These are phyloP conservation scores for Gambusia affinis DNA, from an alignment of 2,113 vertebrate species.

Conservation along the genomic window DNA sequence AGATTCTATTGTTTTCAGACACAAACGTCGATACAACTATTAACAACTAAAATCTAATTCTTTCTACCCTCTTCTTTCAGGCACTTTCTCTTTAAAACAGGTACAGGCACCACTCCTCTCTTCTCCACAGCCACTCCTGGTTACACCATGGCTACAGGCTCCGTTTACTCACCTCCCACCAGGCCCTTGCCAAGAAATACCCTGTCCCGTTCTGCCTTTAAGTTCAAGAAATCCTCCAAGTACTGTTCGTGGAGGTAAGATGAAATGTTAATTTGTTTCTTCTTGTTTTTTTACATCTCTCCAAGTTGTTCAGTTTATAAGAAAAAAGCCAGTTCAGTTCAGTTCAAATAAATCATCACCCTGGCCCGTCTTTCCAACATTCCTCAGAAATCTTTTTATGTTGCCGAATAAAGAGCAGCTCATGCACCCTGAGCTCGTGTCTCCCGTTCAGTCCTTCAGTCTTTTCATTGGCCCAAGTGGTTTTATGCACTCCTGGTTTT, in stretches of 20 bases:
- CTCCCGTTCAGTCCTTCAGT: too few species aligned
- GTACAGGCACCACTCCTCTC: conserved; percentile 97
- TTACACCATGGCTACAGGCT: conserved; percentile 99
- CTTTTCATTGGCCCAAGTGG: too few species aligned
- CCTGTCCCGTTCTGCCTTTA: conserved; percentile 97
- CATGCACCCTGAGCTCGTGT: too few species aligned
- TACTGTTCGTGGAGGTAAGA: conserved; percentile 95
- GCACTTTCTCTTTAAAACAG: conserved; percentile 99
- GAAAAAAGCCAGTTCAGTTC: too few species aligned
- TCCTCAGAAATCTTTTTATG: too few species aligned
- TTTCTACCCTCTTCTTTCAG: conserved; percentile 70
- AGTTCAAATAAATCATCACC: too few species aligned
- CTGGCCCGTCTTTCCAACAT: too few species aligned
- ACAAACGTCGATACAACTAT: background rate
- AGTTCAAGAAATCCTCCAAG: conserved; percentile 98
- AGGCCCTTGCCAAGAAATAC: conserved; percentile 96
- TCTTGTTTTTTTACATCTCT: too few species aligned
- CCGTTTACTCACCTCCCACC: conserved; percentile 96
- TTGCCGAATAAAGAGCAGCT: too few species aligned
- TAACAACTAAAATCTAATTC: background rate
- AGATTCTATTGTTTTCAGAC: background rate
- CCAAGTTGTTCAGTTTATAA: too few species aligned
- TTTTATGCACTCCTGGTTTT: too few species aligned
- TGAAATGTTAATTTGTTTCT: background rate
- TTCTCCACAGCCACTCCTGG: conserved; percentile 98